phyloP scores from a whole-genome alignment of 2,888 invertebrate genomes.

The Danaus chrysippus region DNA sequence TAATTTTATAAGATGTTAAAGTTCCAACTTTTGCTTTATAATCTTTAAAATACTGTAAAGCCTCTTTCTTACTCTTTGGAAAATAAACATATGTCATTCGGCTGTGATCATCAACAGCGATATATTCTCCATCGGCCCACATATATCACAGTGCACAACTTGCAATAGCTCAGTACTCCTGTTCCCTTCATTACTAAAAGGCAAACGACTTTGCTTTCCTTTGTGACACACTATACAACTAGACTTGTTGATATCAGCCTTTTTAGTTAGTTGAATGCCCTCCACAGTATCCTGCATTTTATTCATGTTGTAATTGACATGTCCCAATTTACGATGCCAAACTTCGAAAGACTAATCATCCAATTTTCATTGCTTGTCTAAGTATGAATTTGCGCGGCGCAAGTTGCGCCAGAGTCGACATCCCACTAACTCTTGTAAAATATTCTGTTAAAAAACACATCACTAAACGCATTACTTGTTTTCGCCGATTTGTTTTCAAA shows the following conservation, averaged over 20 bases:
- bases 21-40: constrained; percentile 18
- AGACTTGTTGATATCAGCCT: too few species aligned
- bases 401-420: constrained; percentile 27
- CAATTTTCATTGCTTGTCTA: constrained; percentile 17
- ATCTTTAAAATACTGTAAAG: constrained; percentile 12
- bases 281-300: too few species aligned
- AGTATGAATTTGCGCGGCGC: too few species aligned
- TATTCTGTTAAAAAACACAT: constrained; percentile 26
- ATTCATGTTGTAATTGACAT: too few species aligned
- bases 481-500: constrained; percentile 10
- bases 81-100: constrained; percentile 20
- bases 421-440: constrained; percentile 29
- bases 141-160: too few species aligned
- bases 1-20: constrained; percentile 12
- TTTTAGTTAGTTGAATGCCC: too few species aligned
- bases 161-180: constrained; percentile 1
- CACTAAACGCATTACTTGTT: constrained; percentile 29
- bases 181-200: neutral
- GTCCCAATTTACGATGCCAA: too few species aligned
- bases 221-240: neutral
- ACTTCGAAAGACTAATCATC: too few species aligned
- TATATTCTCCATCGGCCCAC: too few species aligned
- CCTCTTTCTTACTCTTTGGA: constrained; percentile 15
- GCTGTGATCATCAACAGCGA: too few species aligned
- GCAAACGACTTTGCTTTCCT: neutral